Base-by-base conservation (phyloP, 2,888 invertebrate species). In the Eurytoma californica region DNA sequence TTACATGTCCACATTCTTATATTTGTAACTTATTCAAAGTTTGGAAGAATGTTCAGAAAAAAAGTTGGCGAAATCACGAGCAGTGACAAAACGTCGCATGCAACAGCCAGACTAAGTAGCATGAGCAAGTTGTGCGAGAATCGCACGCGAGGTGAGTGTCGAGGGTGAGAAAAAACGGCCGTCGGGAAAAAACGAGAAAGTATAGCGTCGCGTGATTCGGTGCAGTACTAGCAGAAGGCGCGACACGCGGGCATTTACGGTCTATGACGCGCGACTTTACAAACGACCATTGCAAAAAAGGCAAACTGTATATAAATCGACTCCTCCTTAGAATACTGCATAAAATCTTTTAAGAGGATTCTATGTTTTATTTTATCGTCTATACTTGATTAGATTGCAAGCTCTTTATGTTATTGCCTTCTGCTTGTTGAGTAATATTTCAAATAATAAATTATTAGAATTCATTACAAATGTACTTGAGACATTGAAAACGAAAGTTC, bases 231-330 rank as follows among this genome's bases (percentile, higher is more conserved):
- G n/a, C 53, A 30, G 47, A n/a, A 77, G 77, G 65, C 77, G 77
- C 63, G 77, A 77, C 77, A 69, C 70, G 63, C 65, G 65, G 70
- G 70, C 70, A 49, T 77, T 77, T 57, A 77, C 57, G 77, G 63
- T 70, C 57, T 70, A 70, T 77, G 70, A 77, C 77, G 77, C 65
- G 77, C 69, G 57, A 70, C 57, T 70, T 69, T 70, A 77, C 77
- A 55, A 63, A 77, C 77, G 53, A 55, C 77, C 16, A 51, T 47
- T 57, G 57, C 65, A 57, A 69, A 76, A 67, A 61, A 55, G 57
- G 65, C 57, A 18, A 70, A 69, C 57, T 49, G 70, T 65, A 57
- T 70, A 70, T 70, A 70, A 77, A 65, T 77, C 57, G 55, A 69
- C 49, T 5, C 65, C 49, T 66, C n/a, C 28, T 39, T 65, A 55